phyloP scores from a whole-genome alignment of 2,888 invertebrate genomes.

The Acanthopleura granulata region DNA sequence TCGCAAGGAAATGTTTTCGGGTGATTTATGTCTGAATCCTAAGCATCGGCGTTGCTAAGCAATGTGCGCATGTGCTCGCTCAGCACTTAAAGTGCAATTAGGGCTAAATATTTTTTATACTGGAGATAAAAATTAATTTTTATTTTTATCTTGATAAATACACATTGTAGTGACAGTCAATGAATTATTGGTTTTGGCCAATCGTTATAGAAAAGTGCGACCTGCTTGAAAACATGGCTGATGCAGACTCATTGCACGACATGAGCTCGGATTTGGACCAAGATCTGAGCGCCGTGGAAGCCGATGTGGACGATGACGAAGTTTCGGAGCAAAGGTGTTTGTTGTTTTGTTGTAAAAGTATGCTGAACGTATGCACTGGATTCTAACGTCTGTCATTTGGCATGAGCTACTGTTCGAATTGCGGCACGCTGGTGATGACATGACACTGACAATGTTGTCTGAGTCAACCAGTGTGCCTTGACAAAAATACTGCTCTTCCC shows the following conservation, averaged over 20 bases:
- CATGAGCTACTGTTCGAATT: neutral
- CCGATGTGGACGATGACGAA: conserved; percentile 64
- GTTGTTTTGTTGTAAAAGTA: neutral
- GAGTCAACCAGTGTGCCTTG: no score
- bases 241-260: conserved; percentile 66
- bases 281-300: conserved; percentile 65
- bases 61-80: conserved; percentile 20
- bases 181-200: neutral
- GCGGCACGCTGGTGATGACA: neutral
- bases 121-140: neutral
- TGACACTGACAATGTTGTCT: no score
- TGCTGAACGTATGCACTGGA: neutral
- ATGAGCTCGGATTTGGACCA: conserved; percentile 64
- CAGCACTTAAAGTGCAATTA: neutral
- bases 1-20: neutral
- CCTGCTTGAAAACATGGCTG: conserved; percentile 61
- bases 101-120: neutral
- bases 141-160: no score
- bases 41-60: conserved; percentile 20
- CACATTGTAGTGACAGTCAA: no score
- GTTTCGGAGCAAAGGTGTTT: conserved; percentile 55
- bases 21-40: conserved; percentile 23
- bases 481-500: no score
- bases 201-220: neutral
- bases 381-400: neutral